Evolutionary conservation across 2,113 vertebrate genomes (phyloP), one percentile per base, ranked within the genome.

Genomic region (Cairina moschata): DNA sequence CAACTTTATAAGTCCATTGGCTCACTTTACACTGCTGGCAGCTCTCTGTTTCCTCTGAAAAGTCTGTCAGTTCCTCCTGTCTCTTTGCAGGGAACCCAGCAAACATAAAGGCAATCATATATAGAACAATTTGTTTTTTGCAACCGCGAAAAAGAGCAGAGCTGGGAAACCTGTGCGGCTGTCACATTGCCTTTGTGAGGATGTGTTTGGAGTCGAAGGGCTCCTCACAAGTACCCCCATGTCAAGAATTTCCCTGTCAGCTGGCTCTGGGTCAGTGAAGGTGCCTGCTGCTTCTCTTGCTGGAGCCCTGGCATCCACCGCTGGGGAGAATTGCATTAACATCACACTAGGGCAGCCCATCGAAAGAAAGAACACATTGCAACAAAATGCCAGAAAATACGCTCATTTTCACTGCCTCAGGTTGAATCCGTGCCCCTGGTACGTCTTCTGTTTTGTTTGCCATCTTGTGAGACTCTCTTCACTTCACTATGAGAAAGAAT

Each of bases 401-500:
- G 0, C 8, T 69, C 76, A 59, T 38, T 84, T 69, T 38, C 91
- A 40, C 80, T 75, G 95, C 91, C 85, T 69, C 63, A 1, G 38
- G 56, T 67, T 66, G 92, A 40, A 0, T 13, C 62, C 55, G 83
- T 85, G 95, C 88, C 93, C 84, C 9, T 29, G 0, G 12, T 8
- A 10, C 23, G 3, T 89, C 77, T 78, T 29, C 38, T 22, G 65
- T 91, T 89, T 94, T 94, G 81, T 95, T 92, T 91, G 78, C 79
- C 63, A 63, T 88, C 91, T 86, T 66, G 48, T 75, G 60, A 87
- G 63, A 94, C 60, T 74, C 63, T 88, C 93, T 96, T 94, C 63
- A 85, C 86, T 81, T 92, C 94, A 62, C 67, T 29, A 34, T 28
- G 76, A 94, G 94, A 95, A 94, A 89, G 92, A 86, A 86, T 83